phyloP scores from a whole-genome alignment of 2,797 vertebrate species.

The Spinus olivaceus region DNA sequence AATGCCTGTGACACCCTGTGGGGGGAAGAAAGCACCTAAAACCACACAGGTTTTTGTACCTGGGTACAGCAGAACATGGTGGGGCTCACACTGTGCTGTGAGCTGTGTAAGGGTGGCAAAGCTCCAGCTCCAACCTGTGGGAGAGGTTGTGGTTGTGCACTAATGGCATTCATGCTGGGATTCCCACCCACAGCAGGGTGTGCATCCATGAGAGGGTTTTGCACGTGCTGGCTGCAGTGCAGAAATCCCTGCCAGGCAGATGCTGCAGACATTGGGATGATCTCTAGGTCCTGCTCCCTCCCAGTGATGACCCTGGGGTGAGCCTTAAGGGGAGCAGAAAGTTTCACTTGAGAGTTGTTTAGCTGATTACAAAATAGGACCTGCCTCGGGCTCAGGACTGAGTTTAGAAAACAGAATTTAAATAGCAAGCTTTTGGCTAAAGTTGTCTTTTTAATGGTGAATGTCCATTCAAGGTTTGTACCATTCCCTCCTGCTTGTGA shows the following conservation, averaged over 20 bases:
- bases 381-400: not conserved
- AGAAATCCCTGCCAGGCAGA: not conserved
- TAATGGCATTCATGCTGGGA: fast-evolving
- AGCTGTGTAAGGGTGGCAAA: not conserved
- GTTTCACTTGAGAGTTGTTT: not conserved
- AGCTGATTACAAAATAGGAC: not conserved
- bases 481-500: not conserved
- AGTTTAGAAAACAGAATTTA: not conserved
- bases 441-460: not conserved
- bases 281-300: not conserved
- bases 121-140: not conserved
- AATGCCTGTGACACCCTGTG: not conserved
- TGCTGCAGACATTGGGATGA: not conserved
- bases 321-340: not conserved
- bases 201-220: not conserved
- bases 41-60: fast-evolving
- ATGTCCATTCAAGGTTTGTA: not conserved
- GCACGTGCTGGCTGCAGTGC: not conserved
- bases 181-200: not conserved
- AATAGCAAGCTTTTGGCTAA: not conserved
- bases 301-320: not conserved
- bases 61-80: not conserved
- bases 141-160: not conserved
- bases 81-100: not conserved
- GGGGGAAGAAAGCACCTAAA: not conserved